Evolutionary conservation across 2,888 invertebrate genomes (phyloP), one percentile per base, ranked within the genome.

Genomic region (Lochmaea crataegi): DNA sequence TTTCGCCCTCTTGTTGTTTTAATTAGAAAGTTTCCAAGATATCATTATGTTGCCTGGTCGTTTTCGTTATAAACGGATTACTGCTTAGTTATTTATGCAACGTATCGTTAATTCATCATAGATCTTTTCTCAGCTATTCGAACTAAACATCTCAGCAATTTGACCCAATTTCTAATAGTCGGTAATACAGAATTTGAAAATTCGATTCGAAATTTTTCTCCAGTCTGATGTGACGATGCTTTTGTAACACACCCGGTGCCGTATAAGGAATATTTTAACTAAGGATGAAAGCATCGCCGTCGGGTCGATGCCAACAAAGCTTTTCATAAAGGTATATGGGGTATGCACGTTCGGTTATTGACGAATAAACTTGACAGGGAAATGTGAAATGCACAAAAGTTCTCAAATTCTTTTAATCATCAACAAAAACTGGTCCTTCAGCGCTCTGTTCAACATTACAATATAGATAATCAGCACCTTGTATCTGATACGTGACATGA

Each of bases 321-420:
- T 51, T 69, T 69, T 69, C 53, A 69, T 68, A 32, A 68, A 51
- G 61, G 53, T 60, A 41, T 69, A 63, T 69, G 63, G 42, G 42
- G 63, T 63, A 63, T 69, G 38, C 63, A 63, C 53, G 69, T 69
- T 63, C 69, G 56, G 53, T 69, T 63, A 69, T 69, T 48, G 69
- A 42, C 22, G 42, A 38, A 63, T 69, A 63, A 69, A 63, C 53
- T 69, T 38, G 69, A 38, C 63, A 61, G 69, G 53, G 38, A 68
- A 53, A 68, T 68, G 38, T 51, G 0, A 48, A 51, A 48, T 32
- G 38, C 12, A 53, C 26, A 53, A 38, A 63, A 57, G 41, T 38
- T 10, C 26, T 42, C 42, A 11, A 42, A 63, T 45, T 63, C 18
- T 63, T 41, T 18, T n/a, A 42, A 63, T 63, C 26, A 42, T 10